Conservation (phyloP, 2,888 invertebrate genomes). For the Enchytraeus crypticus region DNA sequence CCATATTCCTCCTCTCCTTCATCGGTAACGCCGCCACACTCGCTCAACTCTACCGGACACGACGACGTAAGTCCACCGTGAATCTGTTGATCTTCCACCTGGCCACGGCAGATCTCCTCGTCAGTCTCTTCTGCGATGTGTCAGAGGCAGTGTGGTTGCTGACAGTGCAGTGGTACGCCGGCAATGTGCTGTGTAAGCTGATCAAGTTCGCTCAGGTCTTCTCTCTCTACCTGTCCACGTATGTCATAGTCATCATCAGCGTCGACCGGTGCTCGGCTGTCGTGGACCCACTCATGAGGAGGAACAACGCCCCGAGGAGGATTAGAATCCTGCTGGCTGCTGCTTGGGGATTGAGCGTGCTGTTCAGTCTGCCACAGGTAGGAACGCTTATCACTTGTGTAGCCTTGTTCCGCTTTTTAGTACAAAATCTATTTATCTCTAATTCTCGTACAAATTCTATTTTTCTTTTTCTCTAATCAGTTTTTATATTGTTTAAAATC, state of each 20-base stretch:
- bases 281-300: conserved; percentile 58
- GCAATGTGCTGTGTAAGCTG: conserved; percentile 66
- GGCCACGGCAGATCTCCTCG: conserved; percentile 71
- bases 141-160: conserved; percentile 74
- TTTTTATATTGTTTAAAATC: too few relatives aligned
- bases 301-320: conserved; percentile 57
- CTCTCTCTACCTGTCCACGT: conserved; percentile 71
- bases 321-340: conserved; percentile 55
- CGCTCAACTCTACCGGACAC: conserved; percentile 62
- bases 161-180: conserved; percentile 73
- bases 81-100: conserved; percentile 71
- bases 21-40: conserved; percentile 69
- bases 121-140: conserved; percentile 70
- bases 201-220: conserved; percentile 72
- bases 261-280: conserved; percentile 69
- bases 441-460: too few relatives aligned
- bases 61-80: conserved; percentile 45
- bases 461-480: too few relatives aligned
- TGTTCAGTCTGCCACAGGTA: conserved; percentile 74
- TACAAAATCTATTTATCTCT: too few relatives aligned
- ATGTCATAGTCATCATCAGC: conserved; percentile 71
- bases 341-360: conserved; percentile 64
- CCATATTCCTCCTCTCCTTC: conserved; percentile 65
- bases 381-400: too few relatives aligned
- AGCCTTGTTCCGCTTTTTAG: too few relatives aligned